Conservation (phyloP, 2,797 vertebrate species). For the Rhyacichthys aspro region DNA sequence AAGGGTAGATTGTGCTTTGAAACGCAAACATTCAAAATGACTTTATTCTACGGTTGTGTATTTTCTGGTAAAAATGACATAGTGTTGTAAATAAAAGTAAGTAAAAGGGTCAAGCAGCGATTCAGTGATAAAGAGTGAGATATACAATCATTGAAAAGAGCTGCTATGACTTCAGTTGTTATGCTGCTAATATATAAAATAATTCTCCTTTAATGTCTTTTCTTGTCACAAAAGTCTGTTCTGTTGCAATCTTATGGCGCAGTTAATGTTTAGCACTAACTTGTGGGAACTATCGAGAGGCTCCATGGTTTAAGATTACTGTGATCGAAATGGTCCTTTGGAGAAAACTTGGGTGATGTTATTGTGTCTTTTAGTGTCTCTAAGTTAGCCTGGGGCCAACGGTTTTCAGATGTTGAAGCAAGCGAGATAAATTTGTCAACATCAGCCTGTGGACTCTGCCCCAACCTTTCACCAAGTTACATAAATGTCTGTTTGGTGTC, state of each 20-base stretch:
- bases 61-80: no score
- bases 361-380: constrained; percentile 9
- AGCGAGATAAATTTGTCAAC: constrained; percentile 5
- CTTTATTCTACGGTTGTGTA: no score
- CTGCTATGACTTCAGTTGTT: background rate
- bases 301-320: constrained; percentile 13
- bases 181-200: background rate
- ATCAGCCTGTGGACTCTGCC: constrained; percentile 8
- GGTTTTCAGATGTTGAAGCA: constrained; percentile 2
- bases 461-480: background rate
- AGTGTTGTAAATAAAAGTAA: no score
- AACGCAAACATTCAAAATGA: no score
- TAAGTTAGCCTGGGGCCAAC: constrained; percentile 1
- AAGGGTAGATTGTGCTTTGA: no score
- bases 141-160: background rate
- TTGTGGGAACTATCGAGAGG: background rate
- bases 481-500: background rate
- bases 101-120: no score
- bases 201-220: background rate
- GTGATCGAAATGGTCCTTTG: constrained; percentile 13
- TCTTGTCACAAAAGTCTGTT: background rate
- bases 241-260: background rate
- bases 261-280: constrained; percentile 10
- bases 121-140: background rate
- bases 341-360: constrained; percentile 3